phyloP scores from a whole-genome alignment of 2,888 invertebrate species.

The Marronus borbonicus region DNA sequence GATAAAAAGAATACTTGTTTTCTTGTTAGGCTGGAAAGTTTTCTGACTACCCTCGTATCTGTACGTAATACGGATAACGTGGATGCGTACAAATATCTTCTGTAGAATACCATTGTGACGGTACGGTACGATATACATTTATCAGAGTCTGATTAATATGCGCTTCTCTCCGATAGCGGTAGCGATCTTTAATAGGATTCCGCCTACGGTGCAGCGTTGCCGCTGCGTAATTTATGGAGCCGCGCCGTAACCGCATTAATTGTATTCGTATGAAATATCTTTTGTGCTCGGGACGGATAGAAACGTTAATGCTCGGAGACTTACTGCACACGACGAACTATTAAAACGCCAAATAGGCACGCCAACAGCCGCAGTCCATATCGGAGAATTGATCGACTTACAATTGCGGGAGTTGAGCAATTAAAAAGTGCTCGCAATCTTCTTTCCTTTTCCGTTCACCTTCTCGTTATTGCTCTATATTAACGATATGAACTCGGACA shows the following conservation, averaged over 20 bases:
- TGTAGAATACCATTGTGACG: slow-evolving; percentile 43
- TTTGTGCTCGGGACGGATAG: slow-evolving; percentile 51
- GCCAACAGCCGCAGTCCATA: background rate
- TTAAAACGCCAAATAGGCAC: slow-evolving; percentile 16
- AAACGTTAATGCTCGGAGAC: slow-evolving; percentile 43
- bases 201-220: slow-evolving; percentile 55
- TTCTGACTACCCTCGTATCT: background rate
- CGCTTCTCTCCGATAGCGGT: slow-evolving; percentile 58
- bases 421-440: slow-evolving; percentile 20
- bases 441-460: slow-evolving; percentile 9
- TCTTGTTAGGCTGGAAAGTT: no score
- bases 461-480: slow-evolving; percentile 4
- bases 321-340: slow-evolving; percentile 25
- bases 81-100: slow-evolving; percentile 39
- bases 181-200: slow-evolving; percentile 58
- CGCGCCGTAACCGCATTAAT: slow-evolving; percentile 55
- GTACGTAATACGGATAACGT: slow-evolving; percentile 2
- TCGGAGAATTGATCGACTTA: slow-evolving; percentile 11
- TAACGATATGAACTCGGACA: slow-evolving; percentile 2
- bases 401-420: slow-evolving; percentile 31
- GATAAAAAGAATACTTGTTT: no score
- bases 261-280: slow-evolving; percentile 53
- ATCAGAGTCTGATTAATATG: slow-evolving; percentile 57
- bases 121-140: slow-evolving; percentile 52
- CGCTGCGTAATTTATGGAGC: slow-evolving; percentile 56